Conservation (phyloP, 2,797 vertebrate genomes). For the Lateolabrax maculatus region DNA sequence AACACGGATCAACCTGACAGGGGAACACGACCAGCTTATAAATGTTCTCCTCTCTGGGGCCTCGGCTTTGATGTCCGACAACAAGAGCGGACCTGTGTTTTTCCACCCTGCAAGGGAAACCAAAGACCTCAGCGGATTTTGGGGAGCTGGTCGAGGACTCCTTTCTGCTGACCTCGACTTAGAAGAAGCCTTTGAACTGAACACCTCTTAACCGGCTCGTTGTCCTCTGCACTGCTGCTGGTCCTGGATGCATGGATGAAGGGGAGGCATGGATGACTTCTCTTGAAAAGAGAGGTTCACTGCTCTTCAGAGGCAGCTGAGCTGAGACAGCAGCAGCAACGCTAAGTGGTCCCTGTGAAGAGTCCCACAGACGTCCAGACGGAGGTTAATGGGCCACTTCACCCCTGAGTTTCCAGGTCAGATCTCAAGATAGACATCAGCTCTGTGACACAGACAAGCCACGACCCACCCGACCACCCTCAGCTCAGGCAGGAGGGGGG, state of each 20-base stretch:
- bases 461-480: not conserved
- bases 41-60: slow-evolving; percentile 44
- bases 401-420: slow-evolving; percentile 61
- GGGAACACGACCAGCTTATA: slow-evolving; percentile 38
- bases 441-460: slow-evolving; percentile 18
- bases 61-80: slow-evolving; percentile 67
- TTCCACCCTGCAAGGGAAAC: slow-evolving; percentile 64
- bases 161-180: slow-evolving; percentile 62
- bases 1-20: slow-evolving; percentile 62
- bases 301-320: slow-evolving; percentile 41
- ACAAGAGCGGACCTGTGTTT: slow-evolving; percentile 59
- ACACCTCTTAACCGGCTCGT: slow-evolving; percentile 34
- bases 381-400: slow-evolving; percentile 73
- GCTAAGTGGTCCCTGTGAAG: slow-evolving; percentile 64
- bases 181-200: slow-evolving; percentile 57
- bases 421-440: slow-evolving; percentile 52
- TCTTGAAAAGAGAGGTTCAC: slow-evolving; percentile 43
- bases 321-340: slow-evolving; percentile 40
- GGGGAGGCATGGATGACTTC: slow-evolving; percentile 45
- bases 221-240: not conserved
- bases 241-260: slow-evolving; percentile 29
- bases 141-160: slow-evolving; percentile 11
- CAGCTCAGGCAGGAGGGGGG: not conserved
- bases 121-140: slow-evolving; percentile 50
- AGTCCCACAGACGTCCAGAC: slow-evolving; percentile 37